Evolutionary conservation across 2,113 vertebrate species (phyloP).

Genomic region (Epinephelus moara): DNA sequence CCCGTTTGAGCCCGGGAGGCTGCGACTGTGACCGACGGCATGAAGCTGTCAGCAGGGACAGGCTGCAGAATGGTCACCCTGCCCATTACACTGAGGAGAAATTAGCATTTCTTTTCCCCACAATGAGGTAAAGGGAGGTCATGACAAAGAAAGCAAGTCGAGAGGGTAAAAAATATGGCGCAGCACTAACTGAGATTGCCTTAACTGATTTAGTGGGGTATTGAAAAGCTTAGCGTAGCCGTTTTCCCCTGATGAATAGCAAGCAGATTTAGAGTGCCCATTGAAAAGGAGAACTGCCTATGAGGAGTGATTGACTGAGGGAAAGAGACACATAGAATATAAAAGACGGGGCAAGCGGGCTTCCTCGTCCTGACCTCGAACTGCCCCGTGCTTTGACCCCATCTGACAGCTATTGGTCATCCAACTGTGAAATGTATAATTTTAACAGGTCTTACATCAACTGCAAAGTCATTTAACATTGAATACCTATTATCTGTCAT

Average conservation of each 20-base stretch:
- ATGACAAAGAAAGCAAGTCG: constrained; percentile 51
- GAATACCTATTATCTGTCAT: constrained; percentile 37
- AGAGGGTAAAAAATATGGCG: constrained; percentile 47
- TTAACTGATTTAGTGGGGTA: constrained; percentile 60
- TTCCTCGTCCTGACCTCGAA: constrained; percentile 50
- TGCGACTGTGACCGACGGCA: constrained; percentile 33
- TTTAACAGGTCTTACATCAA: constrained; percentile 66
- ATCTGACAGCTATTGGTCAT: constrained; percentile 71
- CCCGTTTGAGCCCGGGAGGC: constrained; percentile 47
- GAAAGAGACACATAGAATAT: constrained; percentile 45
- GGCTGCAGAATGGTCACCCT: constrained; percentile 1
- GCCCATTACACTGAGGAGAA: constrained; percentile 26
- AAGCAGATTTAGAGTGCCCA: constrained; percentile 65
- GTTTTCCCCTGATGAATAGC: constrained; percentile 71
- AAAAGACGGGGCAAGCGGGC: constrained; percentile 30
- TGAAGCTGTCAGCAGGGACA: constrained; percentile 40
- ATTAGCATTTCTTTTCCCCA: constrained; percentile 35
- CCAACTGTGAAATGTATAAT: constrained; percentile 72
- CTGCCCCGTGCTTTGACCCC: constrained; percentile 46
- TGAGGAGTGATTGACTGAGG: constrained; percentile 62
- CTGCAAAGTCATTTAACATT: constrained; percentile 49
- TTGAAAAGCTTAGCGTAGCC: constrained; percentile 67
- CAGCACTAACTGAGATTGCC: constrained; percentile 71
- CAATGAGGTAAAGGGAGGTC: constrained; percentile 42
- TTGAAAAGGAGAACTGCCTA: constrained; percentile 54